Base-by-base conservation (phyloP, 2,888 invertebrate genomes). In the Caenorhabditis japonica region DNA sequence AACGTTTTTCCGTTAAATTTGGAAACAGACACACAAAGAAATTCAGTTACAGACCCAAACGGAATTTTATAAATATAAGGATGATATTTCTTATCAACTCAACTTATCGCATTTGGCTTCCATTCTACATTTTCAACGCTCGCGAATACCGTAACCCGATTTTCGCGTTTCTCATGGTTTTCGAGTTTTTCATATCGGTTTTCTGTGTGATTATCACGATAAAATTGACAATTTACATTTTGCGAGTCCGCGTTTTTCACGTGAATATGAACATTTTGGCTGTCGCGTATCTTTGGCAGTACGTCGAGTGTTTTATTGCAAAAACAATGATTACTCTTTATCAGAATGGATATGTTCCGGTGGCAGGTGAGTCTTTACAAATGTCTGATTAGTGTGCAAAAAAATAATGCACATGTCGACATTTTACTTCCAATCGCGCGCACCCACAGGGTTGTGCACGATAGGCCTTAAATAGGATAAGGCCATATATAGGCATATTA, bases 241-340 rank as follows among this genome's bases (percentile, higher is more conserved):
- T 52, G 64, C 55, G 34, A 13, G 53, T 64, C n/a, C 47, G 64
- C 12, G 64, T 64, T 4, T 64, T 64, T 19, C 64, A 64, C 41
- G 41, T 69, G 36, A 69, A 69, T 15, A 69, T 69, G 59, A 69
- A 41, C 25, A 55, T 60, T 33, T 27, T 60, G 41, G 60, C 60
- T 0, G 34, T 55, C 2, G 59, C 60, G 10, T 60, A 53, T 49
- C 27, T 69, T 17, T 17, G 33, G 7, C 69, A 69, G 47, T 69
- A 60, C 13, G 4, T 60, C 1, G 69, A 69, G 17, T 69, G 69
- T 55, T 53, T 69, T 7, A 7, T 53, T 10, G 69, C 41, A 5
- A 69, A 55, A 49, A 39, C 36, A 21, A 3, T 69, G 25, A 49
- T 69, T n/a, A 53, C 21, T n/a, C 19, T 39, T 0, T 33, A 55